These are phyloP conservation scores for human DNA, from an alignment of 2,113 vertebrate genomes.

Conservation along the genomic window GRCh38 chr18:36754501-36755000, in stretches of 20 bases:
- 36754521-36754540: constrained; percentile 23
- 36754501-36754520: background rate
- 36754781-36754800: background rate
- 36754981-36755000: no score
- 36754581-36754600: background rate
- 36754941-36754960: background rate
- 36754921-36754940: background rate
- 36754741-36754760: constrained; percentile 38
- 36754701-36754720: constrained; percentile 13
- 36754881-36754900: constrained; percentile 58
- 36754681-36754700: background rate
- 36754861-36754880: constrained; percentile 62
- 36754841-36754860: constrained; percentile 1
- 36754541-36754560: background rate
- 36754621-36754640: background rate
- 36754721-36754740: background rate
- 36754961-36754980: no score
- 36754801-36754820: constrained; percentile 35
- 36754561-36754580: constrained; percentile 34
- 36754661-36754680: constrained; percentile 33
- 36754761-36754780: background rate
- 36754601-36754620: background rate
- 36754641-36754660: background rate
- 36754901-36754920: constrained; percentile 54
- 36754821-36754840: constrained; percentile 57